Percentiles rank a stretch among this genome's conserved stretches.
Conservation (phyloP, 2,888 invertebrate genomes). For the Cephus sareptanus region DNA sequence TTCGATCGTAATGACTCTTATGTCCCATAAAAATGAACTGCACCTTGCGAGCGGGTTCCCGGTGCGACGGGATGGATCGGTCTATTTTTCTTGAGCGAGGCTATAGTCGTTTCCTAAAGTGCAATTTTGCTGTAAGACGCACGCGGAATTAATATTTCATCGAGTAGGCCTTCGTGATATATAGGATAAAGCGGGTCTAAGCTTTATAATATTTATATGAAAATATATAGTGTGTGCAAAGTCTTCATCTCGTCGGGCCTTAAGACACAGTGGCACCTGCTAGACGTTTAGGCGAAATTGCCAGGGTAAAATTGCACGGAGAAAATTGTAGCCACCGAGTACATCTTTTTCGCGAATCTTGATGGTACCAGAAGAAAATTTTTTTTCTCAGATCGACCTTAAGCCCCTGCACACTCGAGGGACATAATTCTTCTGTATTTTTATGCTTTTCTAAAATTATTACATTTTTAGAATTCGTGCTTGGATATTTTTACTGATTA, state of each 20-base stretch:
- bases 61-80: neutral
- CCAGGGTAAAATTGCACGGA: conserved; percentile 41
- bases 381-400: neutral
- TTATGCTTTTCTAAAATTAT: neutral
- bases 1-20: neutral
- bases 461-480: neutral
- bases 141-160: conserved; percentile 43
- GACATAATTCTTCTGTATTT: neutral
- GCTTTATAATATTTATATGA: conserved; percentile 6
- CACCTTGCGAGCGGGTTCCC: neutral
- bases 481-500: too few species aligned
- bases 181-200: conserved; percentile 6
- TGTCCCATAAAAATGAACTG: neutral
- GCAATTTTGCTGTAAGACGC: conserved; percentile 12
- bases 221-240: conserved; percentile 13
- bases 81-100: neutral
- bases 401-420: neutral
- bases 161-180: conserved; percentile 11
- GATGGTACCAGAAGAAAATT: neutral
- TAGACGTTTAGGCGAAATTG: conserved; percentile 46
- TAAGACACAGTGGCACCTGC: conserved; percentile 41
- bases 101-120: conserved; percentile 24
- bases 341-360: neutral
- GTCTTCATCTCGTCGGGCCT: conserved; percentile 19
- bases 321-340: conserved; percentile 18